Conservation (phyloP, 2,888 invertebrate species). For the Noctuana brunneofusca region DNA sequence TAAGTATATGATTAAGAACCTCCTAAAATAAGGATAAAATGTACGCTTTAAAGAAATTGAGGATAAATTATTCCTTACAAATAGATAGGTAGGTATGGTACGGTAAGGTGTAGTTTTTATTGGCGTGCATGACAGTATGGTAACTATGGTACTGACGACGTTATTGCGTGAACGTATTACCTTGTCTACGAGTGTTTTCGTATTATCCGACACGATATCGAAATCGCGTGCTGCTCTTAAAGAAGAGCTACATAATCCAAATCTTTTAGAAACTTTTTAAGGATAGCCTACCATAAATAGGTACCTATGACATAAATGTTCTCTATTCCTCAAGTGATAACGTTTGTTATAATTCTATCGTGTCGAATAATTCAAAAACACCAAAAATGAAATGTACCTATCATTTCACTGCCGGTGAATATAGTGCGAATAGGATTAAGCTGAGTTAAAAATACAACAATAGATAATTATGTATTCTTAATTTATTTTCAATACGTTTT, state of each 20-base stretch:
- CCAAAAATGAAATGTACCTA: conserved; percentile 17
- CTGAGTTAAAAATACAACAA: conserved; percentile 49
- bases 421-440: conserved; percentile 54
- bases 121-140: conserved; percentile 60
- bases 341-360: background rate
- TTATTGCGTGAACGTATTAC: conserved; percentile 26
- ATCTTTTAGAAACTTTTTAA: background rate
- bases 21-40: conserved; percentile 80
- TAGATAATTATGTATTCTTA: conserved; percentile 46
- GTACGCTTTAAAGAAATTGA: conserved; percentile 82
- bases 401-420: conserved; percentile 68
- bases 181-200: conserved; percentile 22
- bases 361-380: conserved; percentile 9
- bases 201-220: conserved; percentile 10
- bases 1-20: conserved; percentile 70
- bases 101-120: conserved; percentile 70
- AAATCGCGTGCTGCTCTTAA: background rate
- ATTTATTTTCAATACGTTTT: conserved; percentile 45
- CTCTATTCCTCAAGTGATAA: background rate
- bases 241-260: background rate
- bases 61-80: conserved; percentile 74
- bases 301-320: background rate
- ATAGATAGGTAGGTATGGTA: conserved; percentile 78
- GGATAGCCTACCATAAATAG: too few species aligned
- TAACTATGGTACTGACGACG: conserved; percentile 37